Evolutionary conservation across 2,888 invertebrate genomes (phyloP).

Genomic region (Andricus quercusramuli): DNA sequence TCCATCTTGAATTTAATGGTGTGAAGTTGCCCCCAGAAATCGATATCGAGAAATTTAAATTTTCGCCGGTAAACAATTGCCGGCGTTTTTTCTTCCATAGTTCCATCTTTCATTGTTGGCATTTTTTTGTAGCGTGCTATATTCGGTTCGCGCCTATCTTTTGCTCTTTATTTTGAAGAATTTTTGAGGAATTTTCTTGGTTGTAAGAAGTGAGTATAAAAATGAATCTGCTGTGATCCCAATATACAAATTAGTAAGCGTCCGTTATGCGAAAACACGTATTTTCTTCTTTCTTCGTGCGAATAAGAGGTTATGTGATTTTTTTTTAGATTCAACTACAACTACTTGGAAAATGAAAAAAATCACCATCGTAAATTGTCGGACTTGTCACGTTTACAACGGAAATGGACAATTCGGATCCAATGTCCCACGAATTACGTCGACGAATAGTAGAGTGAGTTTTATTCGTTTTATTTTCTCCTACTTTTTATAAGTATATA

Average conservation of each 20-base stretch:
- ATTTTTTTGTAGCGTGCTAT: background rate
- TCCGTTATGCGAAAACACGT: too few relatives aligned
- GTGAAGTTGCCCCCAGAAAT: background rate
- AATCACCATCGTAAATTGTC: background rate
- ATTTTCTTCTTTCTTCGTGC: too few relatives aligned
- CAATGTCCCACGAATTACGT: background rate
- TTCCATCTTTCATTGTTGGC: background rate
- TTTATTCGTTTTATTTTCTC: background rate
- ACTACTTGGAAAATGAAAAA: too few relatives aligned
- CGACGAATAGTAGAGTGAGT: background rate
- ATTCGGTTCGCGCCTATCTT: background rate
- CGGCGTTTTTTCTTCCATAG: background rate
- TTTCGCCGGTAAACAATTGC: background rate
- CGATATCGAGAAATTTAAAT: background rate
- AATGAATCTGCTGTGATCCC: background rate
- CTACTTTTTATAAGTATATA: background rate
- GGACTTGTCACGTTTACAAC: background rate
- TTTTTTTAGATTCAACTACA: too few relatives aligned
- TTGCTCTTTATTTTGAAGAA: background rate
- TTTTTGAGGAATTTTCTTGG: background rate
- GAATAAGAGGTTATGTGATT: too few relatives aligned
- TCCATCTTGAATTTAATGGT: background rate
- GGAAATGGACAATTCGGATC: background rate
- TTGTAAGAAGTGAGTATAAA: background rate
- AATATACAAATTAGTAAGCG: too few relatives aligned